Base-by-base conservation (phyloP, 2,113 vertebrate species). In the Malurus alboscapulatus region DNA sequence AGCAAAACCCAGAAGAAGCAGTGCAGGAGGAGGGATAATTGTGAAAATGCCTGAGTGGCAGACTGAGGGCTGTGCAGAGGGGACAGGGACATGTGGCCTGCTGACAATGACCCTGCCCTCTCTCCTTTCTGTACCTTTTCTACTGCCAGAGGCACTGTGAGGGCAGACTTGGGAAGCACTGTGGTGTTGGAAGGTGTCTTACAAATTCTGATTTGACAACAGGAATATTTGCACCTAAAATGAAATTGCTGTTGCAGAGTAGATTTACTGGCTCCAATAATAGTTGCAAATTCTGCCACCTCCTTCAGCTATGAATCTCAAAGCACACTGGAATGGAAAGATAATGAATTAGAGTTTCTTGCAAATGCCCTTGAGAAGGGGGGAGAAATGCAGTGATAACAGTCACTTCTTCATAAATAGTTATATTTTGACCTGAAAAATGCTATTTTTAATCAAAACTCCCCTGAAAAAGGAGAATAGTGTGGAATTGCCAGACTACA, bases 381-480 rank as follows among this genome's bases (percentile, higher is more conserved):
- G 44, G 3, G 16, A 45, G 29, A 12, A 57, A 44, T n/a, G 44
- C 74, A 73, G 44, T 78, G 79, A 36, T 57, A 68, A 76, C 47
- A 61, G 21, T 65, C 68, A 12, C 7, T 67, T 93, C 53, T 80
- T 95, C 86, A 74, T 32, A 72, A 66, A 68, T n/a, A 74, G 61
- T 72, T 94, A 63, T 17, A 53, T 92, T 50, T 72, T 95, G 53
- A 40, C 50, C 25, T 79, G 76, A 72, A 90, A 66, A 92, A 53
- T 44, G 34, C 19, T 95, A 32, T 47, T 93, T 94, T 88, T 86
- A 91, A 66, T 84, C 19, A 80, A 57, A 73, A 50, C 81, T 89
- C 27, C 17, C 30, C 30, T 63, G 48, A 81, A 84, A 84, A 40
- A 66, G 36, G 24, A 86, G 65, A 87, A 66, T 71, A 57, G 29